Evolutionary conservation across 2,888 invertebrate genomes (phyloP).

Genomic region (Brachypalpus laphriformis): DNA sequence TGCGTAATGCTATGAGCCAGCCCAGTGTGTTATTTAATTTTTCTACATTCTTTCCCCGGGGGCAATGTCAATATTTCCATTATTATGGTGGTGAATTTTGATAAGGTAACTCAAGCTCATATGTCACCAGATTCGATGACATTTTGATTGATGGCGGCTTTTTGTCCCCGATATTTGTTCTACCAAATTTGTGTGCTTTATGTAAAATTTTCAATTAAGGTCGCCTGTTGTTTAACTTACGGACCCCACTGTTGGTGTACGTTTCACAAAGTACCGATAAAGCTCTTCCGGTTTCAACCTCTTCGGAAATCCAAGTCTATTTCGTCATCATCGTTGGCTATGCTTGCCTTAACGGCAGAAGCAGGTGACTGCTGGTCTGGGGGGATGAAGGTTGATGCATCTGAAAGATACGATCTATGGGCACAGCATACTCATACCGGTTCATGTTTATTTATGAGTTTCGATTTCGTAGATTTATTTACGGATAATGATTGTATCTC

Average conservation of each 20-base stretch:
- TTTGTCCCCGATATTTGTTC: neutral
- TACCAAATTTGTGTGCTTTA: neutral
- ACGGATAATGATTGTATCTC: conserved; percentile 65
- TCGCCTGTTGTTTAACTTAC: conserved; percentile 11
- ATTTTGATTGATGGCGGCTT: neutral
- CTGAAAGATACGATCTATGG: conserved; percentile 17
- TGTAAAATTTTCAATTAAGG: neutral
- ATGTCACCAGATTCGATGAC: neutral
- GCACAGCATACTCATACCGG: conserved; percentile 7
- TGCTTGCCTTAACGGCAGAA: neutral
- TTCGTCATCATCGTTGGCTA: neutral
- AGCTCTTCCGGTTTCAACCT: conserved; percentile 14
- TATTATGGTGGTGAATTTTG: no score
- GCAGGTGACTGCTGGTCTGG: neutral
- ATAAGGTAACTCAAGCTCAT: neutral
- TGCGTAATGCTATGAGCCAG: no score
- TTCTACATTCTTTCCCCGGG: no score
- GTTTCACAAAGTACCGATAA: conserved; percentile 14
- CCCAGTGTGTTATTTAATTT: no score
- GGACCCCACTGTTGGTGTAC: conserved; percentile 4
- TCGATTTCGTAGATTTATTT: conserved; percentile 70
- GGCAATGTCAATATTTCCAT: no score
- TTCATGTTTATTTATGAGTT: conserved; percentile 70
- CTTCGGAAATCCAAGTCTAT: conserved; percentile 31
- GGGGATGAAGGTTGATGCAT: conserved; percentile 20